Conservation (phyloP, 2,797 vertebrate species). For the Cheirogaleus major region DNA sequence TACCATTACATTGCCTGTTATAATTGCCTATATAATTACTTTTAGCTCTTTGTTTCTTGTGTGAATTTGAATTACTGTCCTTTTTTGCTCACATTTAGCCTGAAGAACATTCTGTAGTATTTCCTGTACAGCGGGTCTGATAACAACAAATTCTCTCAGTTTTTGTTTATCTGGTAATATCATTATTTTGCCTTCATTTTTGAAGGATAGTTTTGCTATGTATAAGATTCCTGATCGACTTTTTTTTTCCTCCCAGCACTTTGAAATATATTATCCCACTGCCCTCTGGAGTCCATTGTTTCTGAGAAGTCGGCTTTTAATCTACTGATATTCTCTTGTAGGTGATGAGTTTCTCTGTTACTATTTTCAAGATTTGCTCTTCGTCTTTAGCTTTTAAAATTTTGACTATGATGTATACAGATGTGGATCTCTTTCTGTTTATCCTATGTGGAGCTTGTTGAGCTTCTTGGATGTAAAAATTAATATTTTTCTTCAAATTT, state of each 20-base stretch:
- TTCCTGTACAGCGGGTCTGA: background rate
- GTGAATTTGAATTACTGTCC: constrained; percentile 24
- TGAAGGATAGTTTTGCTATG: background rate
- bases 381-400: background rate
- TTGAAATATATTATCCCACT: background rate
- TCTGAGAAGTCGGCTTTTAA: background rate
- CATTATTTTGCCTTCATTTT: background rate
- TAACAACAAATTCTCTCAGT: background rate
- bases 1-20: background rate
- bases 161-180: background rate
- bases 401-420: background rate
- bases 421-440: background rate
- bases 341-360: background rate
- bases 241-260: background rate
- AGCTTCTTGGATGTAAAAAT: background rate
- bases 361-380: background rate
- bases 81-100: background rate
- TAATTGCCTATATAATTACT: constrained; percentile 23
- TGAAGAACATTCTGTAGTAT: background rate
- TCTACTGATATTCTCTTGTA: background rate
- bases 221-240: background rate
- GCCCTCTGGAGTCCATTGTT: background rate
- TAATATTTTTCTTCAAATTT: background rate
- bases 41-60: background rate
- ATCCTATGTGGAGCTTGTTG: background rate